A percentile compares a stretch with the other conserved stretches of the same genome.
These are phyloP conservation scores for Himalopsyche phryganea DNA, from an alignment of 1,140 invertebrate genomes.

Conservation along the genomic window DNA sequence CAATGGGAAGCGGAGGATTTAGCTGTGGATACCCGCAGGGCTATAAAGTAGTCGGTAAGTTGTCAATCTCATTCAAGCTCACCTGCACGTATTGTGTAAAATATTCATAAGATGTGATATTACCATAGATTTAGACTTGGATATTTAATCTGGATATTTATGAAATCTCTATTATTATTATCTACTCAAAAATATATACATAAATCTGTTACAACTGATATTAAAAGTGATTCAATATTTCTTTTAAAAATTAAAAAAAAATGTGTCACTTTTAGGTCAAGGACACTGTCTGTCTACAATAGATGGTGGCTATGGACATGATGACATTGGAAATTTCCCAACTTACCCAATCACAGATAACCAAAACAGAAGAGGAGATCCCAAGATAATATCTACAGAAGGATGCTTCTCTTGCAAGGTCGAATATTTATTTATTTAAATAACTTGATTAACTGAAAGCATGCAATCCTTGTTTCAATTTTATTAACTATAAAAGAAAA, in stretches of 20 bases:
- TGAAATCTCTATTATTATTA: too few species aligned
- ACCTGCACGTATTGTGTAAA: too few species aligned
- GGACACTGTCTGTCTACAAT: slow-evolving; percentile 81
- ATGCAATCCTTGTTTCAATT: too few species aligned
- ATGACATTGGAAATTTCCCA: slow-evolving; percentile 66
- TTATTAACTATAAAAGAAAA: too few species aligned
- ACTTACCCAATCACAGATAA: slow-evolving; percentile 59
- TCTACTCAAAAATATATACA: too few species aligned
- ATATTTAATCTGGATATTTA: too few species aligned
- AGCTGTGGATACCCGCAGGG: slow-evolving; percentile 78
- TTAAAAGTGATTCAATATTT: too few species aligned
- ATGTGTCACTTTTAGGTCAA: slow-evolving; percentile 48
- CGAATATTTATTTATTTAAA: slow-evolving; percentile 23
- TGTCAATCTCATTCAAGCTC: neutral
- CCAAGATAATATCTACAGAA: slow-evolving; percentile 79
- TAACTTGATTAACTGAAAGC: too few species aligned
- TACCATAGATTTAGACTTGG: too few species aligned
- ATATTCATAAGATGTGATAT: too few species aligned
- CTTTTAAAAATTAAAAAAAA: too few species aligned
- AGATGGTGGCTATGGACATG: slow-evolving; percentile 59
- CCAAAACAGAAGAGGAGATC: slow-evolving; percentile 46
- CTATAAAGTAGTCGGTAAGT: slow-evolving; percentile 70
- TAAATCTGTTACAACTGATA: too few species aligned
- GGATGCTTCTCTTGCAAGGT: slow-evolving; percentile 89
- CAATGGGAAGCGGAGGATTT: slow-evolving; percentile 59